Conservation (phyloP, 2,113 vertebrate species). For the Xyliphius kryptos region DNA sequence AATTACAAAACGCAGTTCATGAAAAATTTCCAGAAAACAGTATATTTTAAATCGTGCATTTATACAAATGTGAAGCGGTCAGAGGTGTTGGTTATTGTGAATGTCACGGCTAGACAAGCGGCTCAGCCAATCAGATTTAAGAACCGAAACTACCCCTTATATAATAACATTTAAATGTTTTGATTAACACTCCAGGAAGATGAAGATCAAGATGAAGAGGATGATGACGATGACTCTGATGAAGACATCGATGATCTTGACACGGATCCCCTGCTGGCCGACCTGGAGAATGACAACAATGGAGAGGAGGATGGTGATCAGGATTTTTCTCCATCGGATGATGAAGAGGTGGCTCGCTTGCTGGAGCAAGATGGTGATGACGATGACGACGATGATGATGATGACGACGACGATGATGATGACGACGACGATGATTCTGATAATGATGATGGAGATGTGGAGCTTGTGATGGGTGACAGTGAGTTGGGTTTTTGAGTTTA, state of each 20-base stretch:
- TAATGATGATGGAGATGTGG: slow-evolving; percentile 72
- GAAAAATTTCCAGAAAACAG: too few species aligned
- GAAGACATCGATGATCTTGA: slow-evolving; percentile 87
- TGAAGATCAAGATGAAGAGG: slow-evolving; percentile 69
- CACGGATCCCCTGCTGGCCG: slow-evolving; percentile 84
- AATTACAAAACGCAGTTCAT: too few species aligned
- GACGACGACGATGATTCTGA: slow-evolving; percentile 58
- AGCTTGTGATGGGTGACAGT: slow-evolving; percentile 90
- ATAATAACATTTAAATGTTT: slow-evolving; percentile 1
- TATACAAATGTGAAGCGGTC: too few species aligned
- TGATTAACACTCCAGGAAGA: slow-evolving; percentile 53
- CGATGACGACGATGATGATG: slow-evolving; percentile 67
- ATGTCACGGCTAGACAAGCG: too few species aligned
- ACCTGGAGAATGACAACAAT: slow-evolving; percentile 86
- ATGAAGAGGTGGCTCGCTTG: slow-evolving; percentile 85
- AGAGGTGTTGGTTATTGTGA: too few species aligned
- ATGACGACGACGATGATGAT: slow-evolving; percentile 64
- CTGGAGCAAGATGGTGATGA: slow-evolving; percentile 83
- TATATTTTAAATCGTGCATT: too few species aligned
- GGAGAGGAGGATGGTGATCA: slow-evolving; percentile 79
- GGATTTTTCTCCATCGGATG: slow-evolving; percentile 86
- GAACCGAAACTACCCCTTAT: too few species aligned
- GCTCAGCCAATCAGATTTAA: too few species aligned
- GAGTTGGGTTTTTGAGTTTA: slow-evolving; percentile 53
- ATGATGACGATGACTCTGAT: slow-evolving; percentile 86